A percentile compares a stretch with the other conserved stretches of the same genome.
These are phyloP conservation scores for Eilema caniola DNA, from an alignment of 2,888 invertebrate species.

Conservation along the genomic window DNA sequence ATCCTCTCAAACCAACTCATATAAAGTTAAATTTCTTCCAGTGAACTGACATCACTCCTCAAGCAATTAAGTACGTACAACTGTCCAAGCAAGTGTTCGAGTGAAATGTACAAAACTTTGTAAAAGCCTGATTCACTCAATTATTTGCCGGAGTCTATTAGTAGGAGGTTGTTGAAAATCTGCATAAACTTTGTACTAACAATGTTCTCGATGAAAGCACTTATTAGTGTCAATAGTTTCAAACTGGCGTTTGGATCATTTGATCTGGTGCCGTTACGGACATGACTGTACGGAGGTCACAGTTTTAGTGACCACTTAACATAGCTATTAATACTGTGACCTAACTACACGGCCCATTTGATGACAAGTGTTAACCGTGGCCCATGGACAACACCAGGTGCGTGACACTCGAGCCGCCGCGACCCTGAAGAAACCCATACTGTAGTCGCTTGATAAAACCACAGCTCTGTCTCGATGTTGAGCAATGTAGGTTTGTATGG, in stretches of 20 bases:
- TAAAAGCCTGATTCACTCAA: conserved; percentile 49
- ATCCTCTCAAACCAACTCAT: background rate
- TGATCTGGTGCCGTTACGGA: background rate
- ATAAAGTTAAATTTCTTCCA: background rate
- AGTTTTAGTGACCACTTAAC: background rate
- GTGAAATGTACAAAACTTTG: conserved; percentile 25
- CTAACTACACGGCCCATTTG: no score
- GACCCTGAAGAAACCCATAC: no score
- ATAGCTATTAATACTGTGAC: no score
- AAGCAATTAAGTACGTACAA: background rate
- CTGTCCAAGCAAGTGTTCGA: background rate
- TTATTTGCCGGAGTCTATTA: conserved; percentile 44
- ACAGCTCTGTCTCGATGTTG: background rate
- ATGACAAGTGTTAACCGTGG: no score
- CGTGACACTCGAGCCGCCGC: no score
- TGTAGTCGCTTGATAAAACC: no score
- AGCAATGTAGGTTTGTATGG: background rate
- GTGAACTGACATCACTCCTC: background rate
- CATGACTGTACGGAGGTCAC: background rate
- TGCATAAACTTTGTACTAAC: conserved; percentile 39
- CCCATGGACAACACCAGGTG: no score
- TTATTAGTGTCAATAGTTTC: conserved; percentile 29
- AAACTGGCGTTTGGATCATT: background rate
- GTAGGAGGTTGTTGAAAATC: conserved; percentile 31
- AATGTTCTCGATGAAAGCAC: conserved; percentile 18